Conservation (phyloP, 2,888 invertebrate genomes). For the Dolichopus griseipennis region DNA sequence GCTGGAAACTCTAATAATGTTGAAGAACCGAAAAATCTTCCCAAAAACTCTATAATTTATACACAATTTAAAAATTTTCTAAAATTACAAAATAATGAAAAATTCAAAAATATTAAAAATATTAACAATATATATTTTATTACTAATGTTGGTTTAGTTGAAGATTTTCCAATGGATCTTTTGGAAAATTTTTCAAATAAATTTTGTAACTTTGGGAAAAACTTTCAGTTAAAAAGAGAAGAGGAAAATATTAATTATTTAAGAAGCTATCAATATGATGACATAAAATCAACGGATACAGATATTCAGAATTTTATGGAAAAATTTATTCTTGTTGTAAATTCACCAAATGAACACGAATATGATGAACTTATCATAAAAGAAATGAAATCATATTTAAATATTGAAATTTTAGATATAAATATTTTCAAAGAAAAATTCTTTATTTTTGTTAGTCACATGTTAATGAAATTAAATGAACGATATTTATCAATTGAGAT, state of each 20-base stretch:
- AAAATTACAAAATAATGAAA: too few species aligned
- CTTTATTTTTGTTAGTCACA: not conserved
- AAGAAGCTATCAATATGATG: not conserved
- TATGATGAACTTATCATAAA: not conserved
- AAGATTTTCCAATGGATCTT: not conserved
- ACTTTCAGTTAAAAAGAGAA: not conserved
- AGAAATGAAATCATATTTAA: not conserved
- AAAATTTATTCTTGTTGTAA: not conserved
- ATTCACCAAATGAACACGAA: not conserved
- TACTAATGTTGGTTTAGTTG: too few species aligned
- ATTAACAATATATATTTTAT: too few species aligned
- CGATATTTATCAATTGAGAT: not conserved
- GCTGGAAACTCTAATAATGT: too few species aligned
- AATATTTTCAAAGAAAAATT: not conserved
- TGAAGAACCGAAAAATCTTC: too few species aligned
- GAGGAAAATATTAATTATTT: not conserved
- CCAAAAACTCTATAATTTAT: too few species aligned
- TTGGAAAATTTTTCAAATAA: too few species aligned
- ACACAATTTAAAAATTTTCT: too few species aligned
- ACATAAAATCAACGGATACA: not conserved
- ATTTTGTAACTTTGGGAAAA: not conserved
- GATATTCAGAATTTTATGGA: not conserved
- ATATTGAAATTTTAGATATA: not conserved
- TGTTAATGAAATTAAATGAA: not conserved
- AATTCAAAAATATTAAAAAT: too few species aligned